Evolutionary conservation across 2,113 vertebrate genomes (phyloP), one percentile per base, ranked within the genome.

Genomic region (Platycercus adscitus): DNA sequence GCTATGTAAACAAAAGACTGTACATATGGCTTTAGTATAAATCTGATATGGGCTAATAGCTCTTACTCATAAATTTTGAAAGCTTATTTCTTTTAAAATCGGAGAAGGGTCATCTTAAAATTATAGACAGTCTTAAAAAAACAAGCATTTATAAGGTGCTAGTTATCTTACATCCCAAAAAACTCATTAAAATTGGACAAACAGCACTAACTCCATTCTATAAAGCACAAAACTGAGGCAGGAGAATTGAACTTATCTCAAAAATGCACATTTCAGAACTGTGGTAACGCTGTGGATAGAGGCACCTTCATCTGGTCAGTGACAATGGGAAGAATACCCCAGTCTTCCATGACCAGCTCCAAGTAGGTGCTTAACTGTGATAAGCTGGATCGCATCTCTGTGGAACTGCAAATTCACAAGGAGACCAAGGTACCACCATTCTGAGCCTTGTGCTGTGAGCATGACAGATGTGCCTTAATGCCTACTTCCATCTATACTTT

Each of bases 11-110:
- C n/a, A 76, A 66, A 89, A 65, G 17, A 53, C 35, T 87, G 37
- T 89, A 53, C 31, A 69, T 79, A 75, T 37, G 81, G 63, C n/a
- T 92, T 85, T 72, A 82, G 77, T 81, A 66, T 66, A 94, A 93
- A 91, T 77, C 49, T 81, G 76, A 86, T 93, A 78, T 26, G 49
- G 31, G 29, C 44, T 88, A 93, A 82, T 69, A 79, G 58, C 31
- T 86, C 77, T 77, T 87, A 66, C 44, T 93, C 20, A 60, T 89
- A 84, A 77, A 73, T 83, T 93, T 77, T 85, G 10, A 87, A 91
- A 89, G 13, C 33, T 81, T 72, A 65, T 89, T 85, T 91, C 41
- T 53, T 91, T 92, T 80, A 85, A 82, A 82, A 91, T 80, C 13
- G 46, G 41, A 63, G 41, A 70, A 90, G 37, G 37, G 37, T 37